Conservation (phyloP, 2,888 invertebrate genomes). For the Cancer borealis region DNA sequence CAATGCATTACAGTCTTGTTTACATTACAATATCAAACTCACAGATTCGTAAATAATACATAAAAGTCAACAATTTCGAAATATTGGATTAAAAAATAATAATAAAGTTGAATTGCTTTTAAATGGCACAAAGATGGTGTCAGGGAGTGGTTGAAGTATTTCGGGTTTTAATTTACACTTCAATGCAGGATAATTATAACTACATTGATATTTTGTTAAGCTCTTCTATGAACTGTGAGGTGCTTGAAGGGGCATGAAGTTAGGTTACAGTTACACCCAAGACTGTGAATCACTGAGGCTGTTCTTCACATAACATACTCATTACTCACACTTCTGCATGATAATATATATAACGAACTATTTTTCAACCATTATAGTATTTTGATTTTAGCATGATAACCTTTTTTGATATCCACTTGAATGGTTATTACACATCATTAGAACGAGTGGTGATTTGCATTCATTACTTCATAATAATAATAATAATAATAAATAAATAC, state of each 20-base stretch:
- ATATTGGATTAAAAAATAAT: too few species aligned
- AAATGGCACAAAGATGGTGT: not conserved
- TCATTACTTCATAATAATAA: not conserved
- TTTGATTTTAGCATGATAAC: not conserved
- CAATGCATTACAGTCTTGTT: not conserved
- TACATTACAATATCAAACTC: not conserved
- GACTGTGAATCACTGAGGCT: not conserved
- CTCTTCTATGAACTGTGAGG: not conserved
- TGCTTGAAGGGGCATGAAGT: not conserved
- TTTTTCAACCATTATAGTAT: not conserved
- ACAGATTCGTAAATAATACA: too few species aligned
- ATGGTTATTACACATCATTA: not conserved
- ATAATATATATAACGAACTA: not conserved
- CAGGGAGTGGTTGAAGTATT: not conserved
- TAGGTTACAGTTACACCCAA: not conserved
- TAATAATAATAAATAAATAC: too few species aligned
- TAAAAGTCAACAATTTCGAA: too few species aligned
- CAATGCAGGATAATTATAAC: not conserved
- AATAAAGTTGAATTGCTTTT: not conserved
- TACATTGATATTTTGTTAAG: too few species aligned
- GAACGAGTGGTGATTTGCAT: not conserved
- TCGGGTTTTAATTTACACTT: not conserved
- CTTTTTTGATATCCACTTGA: conserved; percentile 20
- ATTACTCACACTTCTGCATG: not conserved
- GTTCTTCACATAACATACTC: not conserved